Evolutionary conservation across 2,888 invertebrate species (phyloP).

Genomic region (Ommatoiulus sabulosus): DNA sequence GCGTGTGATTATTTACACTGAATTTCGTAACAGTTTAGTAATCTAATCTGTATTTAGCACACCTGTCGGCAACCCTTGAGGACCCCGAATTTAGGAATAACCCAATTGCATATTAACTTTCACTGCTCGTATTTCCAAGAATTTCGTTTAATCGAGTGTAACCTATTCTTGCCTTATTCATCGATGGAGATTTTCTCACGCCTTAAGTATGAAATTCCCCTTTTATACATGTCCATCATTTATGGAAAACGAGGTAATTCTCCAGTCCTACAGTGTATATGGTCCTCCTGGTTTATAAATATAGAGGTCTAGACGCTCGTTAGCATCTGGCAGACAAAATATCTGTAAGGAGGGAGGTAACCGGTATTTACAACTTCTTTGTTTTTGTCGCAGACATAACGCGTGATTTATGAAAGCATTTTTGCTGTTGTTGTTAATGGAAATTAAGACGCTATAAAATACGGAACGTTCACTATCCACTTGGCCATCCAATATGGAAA

Average conservation of each 20-base stretch:
- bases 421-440: neutral
- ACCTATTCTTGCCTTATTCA: no score
- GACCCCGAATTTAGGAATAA: neutral
- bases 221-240: neutral
- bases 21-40: neutral
- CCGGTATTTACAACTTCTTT: neutral
- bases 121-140: neutral
- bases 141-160: neutral
- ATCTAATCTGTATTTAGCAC: constrained; percentile 36
- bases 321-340: neutral
- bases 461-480: no score
- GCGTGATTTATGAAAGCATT: neutral
- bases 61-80: neutral
- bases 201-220: neutral
- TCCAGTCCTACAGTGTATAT: neutral
- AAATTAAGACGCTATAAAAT: no score
- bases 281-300: neutral
- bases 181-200: no score
- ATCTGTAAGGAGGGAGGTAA: neutral
- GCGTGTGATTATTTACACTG: neutral
- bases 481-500: no score
- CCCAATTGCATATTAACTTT: neutral
- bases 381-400: neutral
- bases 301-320: neutral
- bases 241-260: neutral